These are phyloP conservation scores for Leptinotarsa peninsularis DNA, from an alignment of 2,888 invertebrate species.

Conservation along the genomic window DNA sequence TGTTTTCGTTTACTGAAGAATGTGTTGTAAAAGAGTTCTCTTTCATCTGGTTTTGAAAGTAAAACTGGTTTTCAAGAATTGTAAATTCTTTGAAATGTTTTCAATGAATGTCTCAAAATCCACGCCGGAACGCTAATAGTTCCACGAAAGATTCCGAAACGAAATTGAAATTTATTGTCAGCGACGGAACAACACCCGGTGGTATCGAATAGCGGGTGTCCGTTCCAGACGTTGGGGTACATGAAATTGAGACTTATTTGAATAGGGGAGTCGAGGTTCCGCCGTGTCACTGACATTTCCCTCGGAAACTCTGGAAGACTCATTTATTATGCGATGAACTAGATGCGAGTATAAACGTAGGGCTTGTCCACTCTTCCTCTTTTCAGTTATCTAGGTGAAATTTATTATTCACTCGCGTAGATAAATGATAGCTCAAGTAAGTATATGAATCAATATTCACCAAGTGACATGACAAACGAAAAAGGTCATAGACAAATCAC, in stretches of 20 bases:
- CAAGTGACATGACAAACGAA: too few species aligned
- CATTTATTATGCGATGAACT: slow-evolving; percentile 15
- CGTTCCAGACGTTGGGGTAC: slow-evolving; percentile 46
- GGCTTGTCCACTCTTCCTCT: slow-evolving; percentile 3
- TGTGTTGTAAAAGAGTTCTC: too few species aligned
- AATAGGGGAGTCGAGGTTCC: slow-evolving; percentile 46
- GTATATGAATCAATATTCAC: too few species aligned
- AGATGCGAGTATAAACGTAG: not conserved
- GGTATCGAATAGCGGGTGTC: slow-evolving; percentile 52
- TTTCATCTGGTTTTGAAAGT: too few species aligned
- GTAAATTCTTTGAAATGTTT: too few species aligned
- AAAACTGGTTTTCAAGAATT: too few species aligned
- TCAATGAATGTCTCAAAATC: not conserved
- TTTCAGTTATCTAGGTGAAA: not conserved
- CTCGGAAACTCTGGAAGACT: slow-evolving; percentile 35
- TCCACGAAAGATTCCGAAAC: slow-evolving; percentile 25
- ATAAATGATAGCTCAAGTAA: too few species aligned
- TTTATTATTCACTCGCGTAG: too few species aligned
- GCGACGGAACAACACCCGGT: slow-evolving; percentile 56
- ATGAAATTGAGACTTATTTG: slow-evolving; percentile 47
- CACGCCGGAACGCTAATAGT: slow-evolving; percentile 3
- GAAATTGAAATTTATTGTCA: slow-evolving; percentile 58
- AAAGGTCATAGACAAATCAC: too few species aligned
- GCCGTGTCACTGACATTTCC: slow-evolving; percentile 50
- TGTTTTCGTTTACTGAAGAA: too few species aligned